Percentiles rank a stretch among this genome's conserved stretches.
Evolutionary conservation across 1,140 invertebrate genomes (phyloP).

Genomic region (Drosophila arawakana): DNA sequence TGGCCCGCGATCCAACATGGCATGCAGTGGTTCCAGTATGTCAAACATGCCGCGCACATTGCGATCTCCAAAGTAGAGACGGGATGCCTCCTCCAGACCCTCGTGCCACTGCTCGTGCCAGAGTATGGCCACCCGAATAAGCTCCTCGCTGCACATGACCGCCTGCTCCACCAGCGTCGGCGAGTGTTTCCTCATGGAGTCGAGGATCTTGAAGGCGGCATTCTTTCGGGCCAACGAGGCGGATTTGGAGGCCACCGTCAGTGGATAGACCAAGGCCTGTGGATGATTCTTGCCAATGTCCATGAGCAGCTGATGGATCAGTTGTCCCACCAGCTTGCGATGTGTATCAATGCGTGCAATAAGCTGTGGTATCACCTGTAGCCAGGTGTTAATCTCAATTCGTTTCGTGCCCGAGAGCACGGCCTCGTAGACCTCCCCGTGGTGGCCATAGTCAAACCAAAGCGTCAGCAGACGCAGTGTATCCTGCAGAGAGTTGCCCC

Average conservation of each 20-base stretch:
- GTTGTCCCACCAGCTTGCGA: slow-evolving; percentile 92
- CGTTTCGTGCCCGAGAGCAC: slow-evolving; percentile 95
- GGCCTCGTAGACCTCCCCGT: slow-evolving; percentile 96
- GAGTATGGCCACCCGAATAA: slow-evolving; percentile 98
- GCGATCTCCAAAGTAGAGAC: slow-evolving; percentile 97
- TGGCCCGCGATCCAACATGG: slow-evolving; percentile 96
- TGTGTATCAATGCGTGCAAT: slow-evolving; percentile 99
- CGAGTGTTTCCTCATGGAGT: slow-evolving; percentile 97
- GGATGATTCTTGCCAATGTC: slow-evolving; percentile 97
- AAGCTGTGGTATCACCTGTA: slow-evolving; percentile 99
- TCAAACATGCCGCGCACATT: slow-evolving; percentile 98
- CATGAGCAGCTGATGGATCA: slow-evolving; percentile 97
- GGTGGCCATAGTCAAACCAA: slow-evolving; percentile 98
- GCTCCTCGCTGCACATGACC: slow-evolving; percentile 97
- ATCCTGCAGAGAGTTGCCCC: slow-evolving; percentile 98
- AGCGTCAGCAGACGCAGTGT: slow-evolving; percentile 96
- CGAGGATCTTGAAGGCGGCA: slow-evolving; percentile 97
- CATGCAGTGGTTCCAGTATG: slow-evolving; percentile 97
- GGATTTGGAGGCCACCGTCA: slow-evolving; percentile 99
- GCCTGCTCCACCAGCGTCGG: slow-evolving; percentile 96
- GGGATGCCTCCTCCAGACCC: slow-evolving; percentile 98
- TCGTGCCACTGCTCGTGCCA: slow-evolving; percentile 99
- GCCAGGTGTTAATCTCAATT: slow-evolving; percentile 99
- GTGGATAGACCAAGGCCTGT: slow-evolving; percentile 97
- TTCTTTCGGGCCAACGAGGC: slow-evolving; percentile 92